Evolutionary conservation across 2,888 invertebrate genomes (phyloP).

Genomic region (Achlya flavicornis): DNA sequence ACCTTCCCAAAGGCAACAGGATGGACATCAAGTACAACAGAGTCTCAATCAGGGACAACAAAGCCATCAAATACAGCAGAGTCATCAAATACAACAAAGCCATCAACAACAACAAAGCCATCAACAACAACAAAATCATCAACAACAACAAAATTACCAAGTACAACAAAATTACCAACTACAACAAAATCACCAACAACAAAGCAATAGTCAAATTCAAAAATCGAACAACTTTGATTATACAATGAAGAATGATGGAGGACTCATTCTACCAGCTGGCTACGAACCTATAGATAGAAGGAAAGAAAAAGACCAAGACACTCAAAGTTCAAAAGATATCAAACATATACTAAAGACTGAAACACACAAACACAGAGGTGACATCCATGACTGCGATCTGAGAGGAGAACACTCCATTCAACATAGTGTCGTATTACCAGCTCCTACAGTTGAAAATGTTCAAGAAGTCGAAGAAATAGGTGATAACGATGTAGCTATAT

Average conservation of each 20-base stretch:
- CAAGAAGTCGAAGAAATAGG: constrained; percentile 70
- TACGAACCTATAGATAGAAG: constrained; percentile 73
- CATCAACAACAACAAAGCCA: constrained; percentile 18
- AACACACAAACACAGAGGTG: constrained; percentile 51
- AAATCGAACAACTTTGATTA: constrained; percentile 35
- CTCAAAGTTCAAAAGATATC: constrained; percentile 53
- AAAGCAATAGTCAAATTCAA: constrained; percentile 27
- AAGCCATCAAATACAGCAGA: constrained; percentile 16
- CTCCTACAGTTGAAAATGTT: constrained; percentile 54
- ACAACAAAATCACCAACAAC: constrained; percentile 20
- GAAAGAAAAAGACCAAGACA: constrained; percentile 58
- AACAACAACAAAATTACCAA: constrained; percentile 20
- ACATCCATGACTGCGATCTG: constrained; percentile 68
- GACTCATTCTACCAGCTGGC: constrained; percentile 68
- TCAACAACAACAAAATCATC: constrained; percentile 31
- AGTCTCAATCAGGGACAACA: constrained; percentile 17
- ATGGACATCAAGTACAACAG: constrained; percentile 31
- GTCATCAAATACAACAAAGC: constrained; percentile 17
- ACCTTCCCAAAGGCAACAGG: constrained; percentile 58
- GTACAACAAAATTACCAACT: constrained; percentile 17
- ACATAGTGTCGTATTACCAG: constrained; percentile 69
- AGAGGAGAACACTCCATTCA: constrained; percentile 73
- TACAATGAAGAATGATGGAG: constrained; percentile 40
- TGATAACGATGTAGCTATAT: constrained; percentile 85
- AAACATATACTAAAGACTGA: constrained; percentile 46